Percentiles rank a stretch among this genome's conserved stretches.
Conservation (phyloP, 2,797 vertebrate species). For the Melanogrammus aeglefinus region DNA sequence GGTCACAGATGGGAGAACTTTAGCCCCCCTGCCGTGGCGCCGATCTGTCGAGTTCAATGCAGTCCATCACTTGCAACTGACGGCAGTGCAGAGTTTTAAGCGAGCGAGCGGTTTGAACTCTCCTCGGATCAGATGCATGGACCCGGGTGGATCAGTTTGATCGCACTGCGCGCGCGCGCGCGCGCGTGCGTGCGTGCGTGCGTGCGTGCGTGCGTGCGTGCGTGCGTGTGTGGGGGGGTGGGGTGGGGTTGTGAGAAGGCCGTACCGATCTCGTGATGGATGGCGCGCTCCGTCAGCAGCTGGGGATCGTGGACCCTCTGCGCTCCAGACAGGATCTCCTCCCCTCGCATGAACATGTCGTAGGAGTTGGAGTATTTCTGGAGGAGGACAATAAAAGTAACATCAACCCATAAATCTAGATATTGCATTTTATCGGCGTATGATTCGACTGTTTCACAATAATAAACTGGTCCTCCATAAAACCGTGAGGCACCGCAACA, state of each 20-base stretch:
- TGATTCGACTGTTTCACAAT: not conserved
- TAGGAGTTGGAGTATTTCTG: slow-evolving; percentile 98
- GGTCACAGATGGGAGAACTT: not conserved
- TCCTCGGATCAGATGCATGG: no score
- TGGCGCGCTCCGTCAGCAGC: slow-evolving; percentile 89
- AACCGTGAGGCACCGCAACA: not conserved
- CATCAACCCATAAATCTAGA: not conserved
- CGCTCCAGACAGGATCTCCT: slow-evolving; percentile 97
- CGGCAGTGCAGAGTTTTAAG: not conserved
- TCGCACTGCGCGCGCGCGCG: not conserved
- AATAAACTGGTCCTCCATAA: not conserved
- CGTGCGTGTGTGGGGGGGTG: not conserved
- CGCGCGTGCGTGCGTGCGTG: no score
- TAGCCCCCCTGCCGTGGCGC: not conserved
- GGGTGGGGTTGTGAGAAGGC: not conserved
- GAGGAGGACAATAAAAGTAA: not conserved
- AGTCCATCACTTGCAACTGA: not conserved
- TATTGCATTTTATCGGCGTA: not conserved
- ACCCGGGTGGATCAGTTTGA: not conserved
- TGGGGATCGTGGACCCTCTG: slow-evolving; percentile 94
- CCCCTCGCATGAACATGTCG: slow-evolving; percentile 99
- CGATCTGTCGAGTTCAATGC: not conserved
- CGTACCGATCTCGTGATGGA: slow-evolving; percentile 86
- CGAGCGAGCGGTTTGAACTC: not conserved
- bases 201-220: no score